Evolutionary conservation across 1,140 invertebrate species (phyloP).

Genomic region (Lasioglossum albipes): DNA sequence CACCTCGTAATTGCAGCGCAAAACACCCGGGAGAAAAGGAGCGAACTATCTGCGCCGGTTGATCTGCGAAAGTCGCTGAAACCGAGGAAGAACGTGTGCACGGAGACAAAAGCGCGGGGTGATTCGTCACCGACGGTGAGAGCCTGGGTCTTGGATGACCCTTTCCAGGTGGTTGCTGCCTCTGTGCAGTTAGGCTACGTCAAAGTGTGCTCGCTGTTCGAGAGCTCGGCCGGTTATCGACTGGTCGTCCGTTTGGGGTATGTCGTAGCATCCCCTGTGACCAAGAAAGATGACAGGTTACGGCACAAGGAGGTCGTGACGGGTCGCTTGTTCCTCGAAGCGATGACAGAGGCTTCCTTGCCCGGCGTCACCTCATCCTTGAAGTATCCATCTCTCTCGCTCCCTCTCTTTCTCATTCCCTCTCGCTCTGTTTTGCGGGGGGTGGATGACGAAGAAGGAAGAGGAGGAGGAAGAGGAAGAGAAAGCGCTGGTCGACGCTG

Average conservation of each 20-base stretch:
- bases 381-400: too few relatives aligned
- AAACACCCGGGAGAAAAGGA: not conserved
- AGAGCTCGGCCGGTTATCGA: not conserved
- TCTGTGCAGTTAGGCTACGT: not conserved
- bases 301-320: slow-evolving; percentile 43
- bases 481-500: slow-evolving; percentile 18
- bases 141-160: too few relatives aligned
- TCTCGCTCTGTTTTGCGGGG: too few relatives aligned
- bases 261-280: not conserved
- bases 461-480: slow-evolving; percentile 8
- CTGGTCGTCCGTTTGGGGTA: not conserved
- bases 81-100: too few relatives aligned
- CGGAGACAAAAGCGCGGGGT: too few relatives aligned
- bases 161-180: too few relatives aligned
- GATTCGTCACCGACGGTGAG: too few relatives aligned
- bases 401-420: too few relatives aligned
- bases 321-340: slow-evolving; percentile 45
- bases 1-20: not conserved
- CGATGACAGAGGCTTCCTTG: slow-evolving; percentile 51
- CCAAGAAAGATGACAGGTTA: slow-evolving; percentile 33
- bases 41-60: too few relatives aligned
- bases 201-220: not conserved
- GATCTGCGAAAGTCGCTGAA: too few relatives aligned
- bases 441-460: slow-evolving; percentile 40
- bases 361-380: slow-evolving; percentile 29